Base-by-base conservation (phyloP, 2,888 invertebrate genomes). In the Listrodromus nycthemerus region DNA sequence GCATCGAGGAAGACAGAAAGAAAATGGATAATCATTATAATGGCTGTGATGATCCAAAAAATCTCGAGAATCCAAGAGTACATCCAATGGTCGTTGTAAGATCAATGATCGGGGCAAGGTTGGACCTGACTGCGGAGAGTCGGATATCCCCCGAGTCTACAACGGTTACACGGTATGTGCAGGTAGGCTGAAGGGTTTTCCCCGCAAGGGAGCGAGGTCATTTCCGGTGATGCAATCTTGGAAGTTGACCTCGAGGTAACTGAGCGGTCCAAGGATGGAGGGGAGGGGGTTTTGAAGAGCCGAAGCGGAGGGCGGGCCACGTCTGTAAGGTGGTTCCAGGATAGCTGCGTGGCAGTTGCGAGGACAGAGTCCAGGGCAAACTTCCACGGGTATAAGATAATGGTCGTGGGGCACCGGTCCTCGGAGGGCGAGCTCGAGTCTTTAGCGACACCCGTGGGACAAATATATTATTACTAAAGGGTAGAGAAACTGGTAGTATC, bases 391-490 rank as follows among this genome's bases (percentile, higher is more conserved):
- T 88, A 86, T 89, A 89, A 91, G 91, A 89, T 91, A 91, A 91
- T 89, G 90, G 90, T 88, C 87, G 89, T 87, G 88, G 87, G 89
- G 86, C 87, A 86, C 85, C 86, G 85, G 71, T 66, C 67, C 73
- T 83, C 73, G 66, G 80, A 70, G 86, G 87, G 81, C 86, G 85
- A 87, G 83, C 80, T 80, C 84, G 80, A 86, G 89, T 90, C 86
- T 84, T 89, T 88, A 91, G 91, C 89, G 91, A 91, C 90, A 86
- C 92, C 90, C 91, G 30, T 80, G 92, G 91, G 92, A 92, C 88
- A 90, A 87, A 92, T 92, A 91, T 90, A 91, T 92, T 92, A 92
- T 91, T 91, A 91, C 90, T 89, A 90, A 92, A 91, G 89, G 91
- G 90, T 89, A 89, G 88, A 89, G 88, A 86, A 86, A 88, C 85